Evolutionary conservation across 2,113 vertebrate species (phyloP), one percentile per base, ranked within the genome.

Genomic region (Arenaria interpres): DNA sequence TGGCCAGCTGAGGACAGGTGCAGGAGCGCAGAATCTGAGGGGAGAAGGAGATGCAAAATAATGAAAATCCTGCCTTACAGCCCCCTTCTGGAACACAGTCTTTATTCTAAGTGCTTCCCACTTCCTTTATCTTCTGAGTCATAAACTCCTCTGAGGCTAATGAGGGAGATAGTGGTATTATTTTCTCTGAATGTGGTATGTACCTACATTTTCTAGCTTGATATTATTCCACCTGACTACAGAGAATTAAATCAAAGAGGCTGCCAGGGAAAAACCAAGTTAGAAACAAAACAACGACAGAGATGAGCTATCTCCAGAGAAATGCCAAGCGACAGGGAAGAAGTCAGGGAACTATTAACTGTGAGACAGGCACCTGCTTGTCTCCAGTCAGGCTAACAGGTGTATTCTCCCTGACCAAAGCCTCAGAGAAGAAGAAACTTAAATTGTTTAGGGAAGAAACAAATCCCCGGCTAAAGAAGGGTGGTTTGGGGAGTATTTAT

Each of bases 161-260:
- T 89, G 89, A 95, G 66, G 28, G n/a, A 91, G 30, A 73, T 3
- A 69, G 64, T 50, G 50, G 32, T 62, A 66, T 76, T 94, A 78
- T 89, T 91, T 92, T 85, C 68, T 64, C 69, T 37, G 28, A 94
- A 81, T 75, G 57, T 1, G 0, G 28, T 57, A 75, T 74, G 73
- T 96, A 92, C 57, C 60, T 88, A 82, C 48, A 69, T 94, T 94
- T 93, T 81, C 94, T 60, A 73, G 69, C 37, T 79, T 89, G 35
- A 46, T 91, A 37, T 89, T 92, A 81, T 84, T 93, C 33, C 41
- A 85, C 12, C 37, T 64, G 77, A 87, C 43, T 92, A 79, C 37
- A 85, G 73, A 90, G 66, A 91, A 75, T 82, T 85, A 92, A 93
- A 90, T 89, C 66, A 92, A 96, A 95, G 77, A 85, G 37, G 62